These are phyloP conservation scores for Torymus tubicola DNA, from an alignment of 2,888 invertebrate species.

Conservation along the genomic window DNA sequence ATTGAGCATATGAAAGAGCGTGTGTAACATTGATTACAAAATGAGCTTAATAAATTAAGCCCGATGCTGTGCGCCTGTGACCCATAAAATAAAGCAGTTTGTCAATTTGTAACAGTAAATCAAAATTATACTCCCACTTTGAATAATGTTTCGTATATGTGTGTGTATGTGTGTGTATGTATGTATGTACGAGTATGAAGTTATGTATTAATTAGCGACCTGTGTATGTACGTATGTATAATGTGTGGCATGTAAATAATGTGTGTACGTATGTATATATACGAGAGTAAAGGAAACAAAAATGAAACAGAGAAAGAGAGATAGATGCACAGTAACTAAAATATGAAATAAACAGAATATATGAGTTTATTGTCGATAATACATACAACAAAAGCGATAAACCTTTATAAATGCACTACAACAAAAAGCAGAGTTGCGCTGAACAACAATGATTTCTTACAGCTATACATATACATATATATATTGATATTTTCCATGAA, in stretches of 20 bases:
- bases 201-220: too few relatives aligned
- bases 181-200: too few relatives aligned
- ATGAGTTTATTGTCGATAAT: slow-evolving; percentile 45
- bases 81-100: slow-evolving; percentile 21
- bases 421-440: slow-evolving; percentile 7
- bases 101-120: background rate
- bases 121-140: background rate
- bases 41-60: slow-evolving; percentile 23
- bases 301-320: slow-evolving; percentile 35
- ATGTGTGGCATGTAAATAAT: background rate
- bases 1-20: too few relatives aligned
- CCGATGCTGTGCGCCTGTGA: slow-evolving; percentile 25
- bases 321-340: slow-evolving; percentile 34
- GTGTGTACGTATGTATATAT: background rate
- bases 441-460: slow-evolving; percentile 10
- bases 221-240: too few relatives aligned
- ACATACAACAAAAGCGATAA: slow-evolving; percentile 31
- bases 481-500: slow-evolving; percentile 13
- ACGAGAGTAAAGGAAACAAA: slow-evolving; percentile 14
- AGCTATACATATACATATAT: slow-evolving; percentile 11
- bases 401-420: slow-evolving; percentile 26
- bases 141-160: background rate
- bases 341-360: slow-evolving; percentile 38
- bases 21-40: too few relatives aligned
- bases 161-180: too few relatives aligned